These are phyloP conservation scores for Brachirus orientalis DNA, from an alignment of 2,113 vertebrate genomes.

Conservation along the genomic window DNA sequence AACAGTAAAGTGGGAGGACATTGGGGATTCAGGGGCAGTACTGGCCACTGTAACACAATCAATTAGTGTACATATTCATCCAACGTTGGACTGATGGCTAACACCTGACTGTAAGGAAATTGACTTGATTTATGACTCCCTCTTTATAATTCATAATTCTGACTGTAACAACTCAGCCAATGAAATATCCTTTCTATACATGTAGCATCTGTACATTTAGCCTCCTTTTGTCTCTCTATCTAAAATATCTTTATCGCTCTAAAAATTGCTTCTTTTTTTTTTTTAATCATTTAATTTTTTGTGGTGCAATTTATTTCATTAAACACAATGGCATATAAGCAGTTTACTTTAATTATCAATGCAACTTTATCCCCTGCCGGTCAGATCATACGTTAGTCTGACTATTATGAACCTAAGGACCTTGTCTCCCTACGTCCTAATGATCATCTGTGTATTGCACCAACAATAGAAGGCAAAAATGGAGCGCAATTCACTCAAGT, in stretches of 20 bases:
- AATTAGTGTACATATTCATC: not conserved
- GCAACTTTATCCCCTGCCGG: not conserved
- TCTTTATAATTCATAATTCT: not conserved
- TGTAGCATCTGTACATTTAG: no score
- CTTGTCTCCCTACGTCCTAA: no score
- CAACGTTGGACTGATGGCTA: not conserved
- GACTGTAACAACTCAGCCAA: no score
- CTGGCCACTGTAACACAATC: not conserved
- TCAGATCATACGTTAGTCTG: not conserved
- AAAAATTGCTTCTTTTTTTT: no score
- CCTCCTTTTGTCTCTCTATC: no score
- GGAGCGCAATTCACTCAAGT: not conserved
- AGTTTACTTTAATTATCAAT: no score
- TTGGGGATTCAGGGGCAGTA: not conserved
- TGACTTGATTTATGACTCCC: not conserved
- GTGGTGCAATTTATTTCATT: no score
- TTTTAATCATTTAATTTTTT: no score
- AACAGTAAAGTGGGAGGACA: constrained; percentile 1
- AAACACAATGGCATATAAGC: no score
- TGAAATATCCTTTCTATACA: no score
- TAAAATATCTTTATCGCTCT: no score
- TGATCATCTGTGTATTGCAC: not conserved
- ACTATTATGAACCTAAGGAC: not conserved
- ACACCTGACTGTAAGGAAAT: not conserved
- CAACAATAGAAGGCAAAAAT: not conserved